A percentile compares a stretch with the other conserved stretches of the same genome.
These are phyloP conservation scores for Isoperla grammatica DNA, from an alignment of 2,888 invertebrate species.

Conservation along the genomic window DNA sequence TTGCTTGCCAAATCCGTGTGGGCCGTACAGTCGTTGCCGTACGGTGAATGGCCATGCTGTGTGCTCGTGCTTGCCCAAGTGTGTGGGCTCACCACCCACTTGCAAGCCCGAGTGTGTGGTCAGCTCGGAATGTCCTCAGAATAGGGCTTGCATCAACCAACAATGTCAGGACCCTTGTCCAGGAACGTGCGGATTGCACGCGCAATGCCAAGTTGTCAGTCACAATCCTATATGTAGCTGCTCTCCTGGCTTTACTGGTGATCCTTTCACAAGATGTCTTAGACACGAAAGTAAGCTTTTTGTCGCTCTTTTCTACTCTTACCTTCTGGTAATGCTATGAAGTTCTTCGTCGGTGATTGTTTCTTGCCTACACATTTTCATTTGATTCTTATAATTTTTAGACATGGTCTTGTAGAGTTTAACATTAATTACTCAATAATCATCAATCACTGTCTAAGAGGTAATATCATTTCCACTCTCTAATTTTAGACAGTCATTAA, in stretches of 20 bases:
- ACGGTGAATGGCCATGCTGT: slow-evolving; percentile 65
- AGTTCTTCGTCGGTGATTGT: neutral
- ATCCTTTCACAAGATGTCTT: slow-evolving; percentile 38
- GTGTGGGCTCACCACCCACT: slow-evolving; percentile 67
- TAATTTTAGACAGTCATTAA: too few relatives aligned
- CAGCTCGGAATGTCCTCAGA: slow-evolving; percentile 69
- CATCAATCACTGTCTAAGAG: too few relatives aligned
- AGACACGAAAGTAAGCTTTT: slow-evolving; percentile 56
- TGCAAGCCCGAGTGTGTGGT: slow-evolving; percentile 74
- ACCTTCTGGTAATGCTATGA: neutral
- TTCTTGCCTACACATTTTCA: too few relatives aligned
- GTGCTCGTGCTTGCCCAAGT: slow-evolving; percentile 68
- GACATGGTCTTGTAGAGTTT: too few relatives aligned
- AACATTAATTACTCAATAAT: too few relatives aligned
- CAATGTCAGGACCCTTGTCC: slow-evolving; percentile 73
- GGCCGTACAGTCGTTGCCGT: slow-evolving; percentile 70
- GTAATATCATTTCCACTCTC: too few relatives aligned
- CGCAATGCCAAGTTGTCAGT: slow-evolving; percentile 70
- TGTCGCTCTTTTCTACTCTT: slow-evolving; percentile 11
- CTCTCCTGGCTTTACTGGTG: slow-evolving; percentile 39
- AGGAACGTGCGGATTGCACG: slow-evolving; percentile 69
- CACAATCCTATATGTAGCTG: slow-evolving; percentile 63
- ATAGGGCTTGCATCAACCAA: slow-evolving; percentile 70
- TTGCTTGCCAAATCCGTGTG: slow-evolving; percentile 72
- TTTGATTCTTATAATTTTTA: too few relatives aligned